Evolutionary conservation across 2,888 invertebrate species (phyloP), one percentile per base, ranked within the genome.

Genomic region (Beris morrisii): DNA sequence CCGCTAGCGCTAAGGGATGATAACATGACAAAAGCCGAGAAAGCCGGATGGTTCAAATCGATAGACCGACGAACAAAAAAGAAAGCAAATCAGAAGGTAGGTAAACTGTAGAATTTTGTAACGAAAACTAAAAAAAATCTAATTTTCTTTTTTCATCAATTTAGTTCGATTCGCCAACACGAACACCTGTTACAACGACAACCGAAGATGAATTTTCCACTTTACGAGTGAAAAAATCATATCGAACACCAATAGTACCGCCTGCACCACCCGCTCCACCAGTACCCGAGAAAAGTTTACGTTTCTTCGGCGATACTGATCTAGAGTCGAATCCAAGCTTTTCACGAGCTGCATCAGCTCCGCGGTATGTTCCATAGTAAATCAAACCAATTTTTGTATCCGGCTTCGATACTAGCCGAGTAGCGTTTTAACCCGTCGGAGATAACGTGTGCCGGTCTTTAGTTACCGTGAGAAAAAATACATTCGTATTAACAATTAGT

Each of bases 231-330:
- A 65, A 63, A 13, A 69, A 28, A 30, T 44, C 66, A 2, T 67
- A 68, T 61, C 69, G 68, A 15, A 66, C 70, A 9, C 71, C 71
- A 32, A 70, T 71, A 50, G 68, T 74, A 6, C 73, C 74, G 4
- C 58, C 65, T 52, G 46, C 65, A 65, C 74, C 61, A 12, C 48
- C 50, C 4, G 13, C 56, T 38, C 56, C 56, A 12, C 56, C 22
- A 13, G 74, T 73, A 5, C 76, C 76, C 2, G 73, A 75, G 30
- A 91, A 91, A 78, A 91, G 86, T 80, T 84, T 92, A 11, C 86
- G 92, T 58, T 92, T 92, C 83, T 92, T 92, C 79, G 92, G 92
- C 22, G 92, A 92, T 79, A 92, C 92, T 9, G 92, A 92, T 76
- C 83, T 85, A 68, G 92, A 92, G 73, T 91, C 91, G 11, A 87